Conservation (phyloP, 1,140 invertebrate species). For the Andricus grossulariae region DNA sequence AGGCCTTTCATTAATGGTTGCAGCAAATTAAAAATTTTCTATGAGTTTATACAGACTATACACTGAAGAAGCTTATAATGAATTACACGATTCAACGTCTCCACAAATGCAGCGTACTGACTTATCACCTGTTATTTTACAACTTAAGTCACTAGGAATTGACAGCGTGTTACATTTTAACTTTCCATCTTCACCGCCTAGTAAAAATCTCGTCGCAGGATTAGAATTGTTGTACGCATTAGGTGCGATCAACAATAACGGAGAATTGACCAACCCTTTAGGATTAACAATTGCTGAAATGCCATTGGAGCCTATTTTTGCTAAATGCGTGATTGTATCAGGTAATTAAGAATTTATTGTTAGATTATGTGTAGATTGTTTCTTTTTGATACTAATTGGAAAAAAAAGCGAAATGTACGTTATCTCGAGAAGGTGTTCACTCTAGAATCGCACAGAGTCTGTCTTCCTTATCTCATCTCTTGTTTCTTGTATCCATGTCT, state of each 20-base stretch:
- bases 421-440: too few species aligned
- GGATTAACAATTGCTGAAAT: constrained; percentile 95
- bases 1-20: constrained; percentile 23
- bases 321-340: constrained; percentile 91
- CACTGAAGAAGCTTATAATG: constrained; percentile 86
- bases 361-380: background rate
- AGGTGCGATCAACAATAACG: constrained; percentile 87
- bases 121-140: constrained; percentile 89
- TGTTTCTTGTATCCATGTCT: too few species aligned
- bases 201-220: constrained; percentile 89
- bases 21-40: constrained; percentile 36
- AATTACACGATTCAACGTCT: constrained; percentile 83
- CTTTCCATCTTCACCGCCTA: constrained; percentile 92
- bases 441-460: too few species aligned
- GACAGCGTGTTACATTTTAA: constrained; percentile 91
- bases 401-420: too few species aligned
- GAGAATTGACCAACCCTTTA: constrained; percentile 86
- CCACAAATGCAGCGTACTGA: constrained; percentile 96
- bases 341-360: constrained; percentile 72
- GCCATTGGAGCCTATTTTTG: constrained; percentile 90
- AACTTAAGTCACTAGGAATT: constrained; percentile 96
- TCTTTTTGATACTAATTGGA: background rate
- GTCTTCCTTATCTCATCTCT: too few species aligned
- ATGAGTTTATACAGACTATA: constrained; percentile 78
- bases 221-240: constrained; percentile 94